Conservation (phyloP, 2,888 invertebrate genomes). For the Steinernema hermaphroditum region DNA sequence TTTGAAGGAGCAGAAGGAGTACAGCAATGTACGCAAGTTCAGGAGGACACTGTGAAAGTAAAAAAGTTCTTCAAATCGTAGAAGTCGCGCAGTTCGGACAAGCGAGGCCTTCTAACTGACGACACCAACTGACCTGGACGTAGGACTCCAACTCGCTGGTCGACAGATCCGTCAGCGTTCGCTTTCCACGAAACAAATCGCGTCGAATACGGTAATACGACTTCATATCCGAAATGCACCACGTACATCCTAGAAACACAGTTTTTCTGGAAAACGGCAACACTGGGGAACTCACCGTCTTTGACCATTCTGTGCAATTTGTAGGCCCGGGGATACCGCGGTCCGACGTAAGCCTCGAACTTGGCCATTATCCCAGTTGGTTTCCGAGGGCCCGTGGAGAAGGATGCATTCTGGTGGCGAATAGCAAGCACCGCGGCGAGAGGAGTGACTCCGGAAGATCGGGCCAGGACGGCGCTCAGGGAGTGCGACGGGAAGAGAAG, state of each 20-base stretch:
- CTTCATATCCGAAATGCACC: constrained; percentile 60
- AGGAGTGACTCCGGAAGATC: background rate
- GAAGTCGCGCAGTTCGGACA: background rate
- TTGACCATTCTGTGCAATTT: constrained; percentile 51
- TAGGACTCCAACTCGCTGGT: constrained; percentile 71
- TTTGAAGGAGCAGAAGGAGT: constrained; percentile 33
- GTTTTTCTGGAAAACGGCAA: too few relatives aligned
- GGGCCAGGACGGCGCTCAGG: background rate
- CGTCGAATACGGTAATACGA: constrained; percentile 46
- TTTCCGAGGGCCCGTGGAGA: constrained; percentile 2
- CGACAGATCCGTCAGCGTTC: constrained; percentile 55
- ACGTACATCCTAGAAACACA: constrained; percentile 50
- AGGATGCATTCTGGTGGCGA: background rate
- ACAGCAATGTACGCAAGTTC: constrained; percentile 34
- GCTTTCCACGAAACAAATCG: constrained; percentile 41
- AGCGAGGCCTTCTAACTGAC: constrained; percentile 2
- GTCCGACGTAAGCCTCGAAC: constrained; percentile 40
- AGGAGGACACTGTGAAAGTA: constrained; percentile 38
- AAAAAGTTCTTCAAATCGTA: background rate
- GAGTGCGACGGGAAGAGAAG: background rate
- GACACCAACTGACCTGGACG: constrained; percentile 68
- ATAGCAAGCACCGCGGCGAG: background rate
- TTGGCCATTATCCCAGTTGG: constrained; percentile 25
- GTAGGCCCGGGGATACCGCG: constrained; percentile 34
- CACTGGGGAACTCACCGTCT: constrained; percentile 44